Evolutionary conservation across 2,888 invertebrate genomes (phyloP).

Genomic region (Spodoptera exigua): DNA sequence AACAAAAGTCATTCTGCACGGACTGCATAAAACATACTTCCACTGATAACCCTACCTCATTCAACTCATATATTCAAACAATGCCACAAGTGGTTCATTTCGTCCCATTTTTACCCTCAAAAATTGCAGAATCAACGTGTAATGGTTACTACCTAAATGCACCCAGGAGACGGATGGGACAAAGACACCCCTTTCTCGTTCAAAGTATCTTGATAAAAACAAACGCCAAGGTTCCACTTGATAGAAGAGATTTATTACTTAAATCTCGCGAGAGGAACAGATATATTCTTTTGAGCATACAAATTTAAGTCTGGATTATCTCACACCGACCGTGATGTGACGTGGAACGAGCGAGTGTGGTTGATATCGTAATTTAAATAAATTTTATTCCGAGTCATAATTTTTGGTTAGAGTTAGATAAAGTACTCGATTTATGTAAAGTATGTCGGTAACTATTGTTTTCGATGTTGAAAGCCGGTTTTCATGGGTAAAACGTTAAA

Average conservation of each 20-base stretch:
- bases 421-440: too few relatives aligned
- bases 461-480: too few relatives aligned
- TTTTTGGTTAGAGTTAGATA: too few relatives aligned
- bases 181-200: slow-evolving; percentile 53
- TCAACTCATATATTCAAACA: slow-evolving; percentile 31
- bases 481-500: too few relatives aligned
- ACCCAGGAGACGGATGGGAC: slow-evolving; percentile 64
- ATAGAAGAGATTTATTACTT: slow-evolving; percentile 81
- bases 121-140: slow-evolving; percentile 52
- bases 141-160: slow-evolving; percentile 63
- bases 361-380: neutral
- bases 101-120: slow-evolving; percentile 42
- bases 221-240: slow-evolving; percentile 72
- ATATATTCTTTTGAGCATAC: slow-evolving; percentile 77
- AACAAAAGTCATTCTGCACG: neutral
- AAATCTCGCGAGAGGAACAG: slow-evolving; percentile 73
- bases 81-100: slow-evolving; percentile 54
- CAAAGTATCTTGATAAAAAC: slow-evolving; percentile 78
- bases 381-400: too few relatives aligned
- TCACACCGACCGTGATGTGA: slow-evolving; percentile 53
- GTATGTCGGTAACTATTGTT: too few relatives aligned
- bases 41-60: slow-evolving; percentile 31
- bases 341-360: neutral
- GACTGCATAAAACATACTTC: slow-evolving; percentile 19
- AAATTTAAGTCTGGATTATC: slow-evolving; percentile 59